A percentile compares a stretch with the other conserved stretches of the same genome.
phyloP scores from a whole-genome alignment of 1,140 invertebrate species.

The Nasonia longicornis region DNA sequence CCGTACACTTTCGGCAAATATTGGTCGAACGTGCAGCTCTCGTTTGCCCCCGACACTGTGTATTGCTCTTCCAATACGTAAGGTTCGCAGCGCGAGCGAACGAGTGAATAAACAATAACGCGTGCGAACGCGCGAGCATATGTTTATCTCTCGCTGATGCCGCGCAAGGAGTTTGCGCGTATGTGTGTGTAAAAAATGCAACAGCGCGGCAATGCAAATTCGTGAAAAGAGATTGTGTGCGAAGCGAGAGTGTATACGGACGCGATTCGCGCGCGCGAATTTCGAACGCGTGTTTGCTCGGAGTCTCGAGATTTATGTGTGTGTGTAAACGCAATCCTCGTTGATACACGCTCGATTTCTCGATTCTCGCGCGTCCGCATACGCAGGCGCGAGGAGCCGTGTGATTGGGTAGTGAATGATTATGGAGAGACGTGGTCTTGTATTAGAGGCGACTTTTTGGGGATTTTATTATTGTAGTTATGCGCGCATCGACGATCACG shows the following conservation, averaged over 20 bases:
- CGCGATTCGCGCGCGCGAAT: background rate
- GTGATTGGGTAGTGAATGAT: too few relatives aligned
- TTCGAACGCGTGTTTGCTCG: too few relatives aligned
- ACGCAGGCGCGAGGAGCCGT: too few relatives aligned
- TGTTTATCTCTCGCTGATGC: conserved; percentile 2
- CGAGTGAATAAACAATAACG: conserved; percentile 53
- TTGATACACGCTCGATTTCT: background rate
- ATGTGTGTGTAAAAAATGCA: background rate
- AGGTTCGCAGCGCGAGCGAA: conserved; percentile 38
- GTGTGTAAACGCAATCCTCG: too few relatives aligned
- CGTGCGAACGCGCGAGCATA: background rate
- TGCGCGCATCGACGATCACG: too few relatives aligned
- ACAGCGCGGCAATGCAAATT: background rate
- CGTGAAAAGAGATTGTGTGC: background rate
- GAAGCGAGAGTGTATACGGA: background rate
- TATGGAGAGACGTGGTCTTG: too few relatives aligned
- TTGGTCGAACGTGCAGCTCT: conserved; percentile 58
- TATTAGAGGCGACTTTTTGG: too few relatives aligned
- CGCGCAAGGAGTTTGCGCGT: too few relatives aligned
- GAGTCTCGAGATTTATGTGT: background rate
- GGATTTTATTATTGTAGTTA: too few relatives aligned
- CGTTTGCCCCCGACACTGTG: background rate
- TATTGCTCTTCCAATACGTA: conserved; percentile 37
- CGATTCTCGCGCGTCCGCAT: too few relatives aligned
- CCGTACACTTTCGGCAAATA: conserved; percentile 58